Percentiles rank a stretch among this genome's conserved stretches.
phyloP scores from a whole-genome alignment of 92 coral and sea anemone genomes.

The Muricea muricata region DNA sequence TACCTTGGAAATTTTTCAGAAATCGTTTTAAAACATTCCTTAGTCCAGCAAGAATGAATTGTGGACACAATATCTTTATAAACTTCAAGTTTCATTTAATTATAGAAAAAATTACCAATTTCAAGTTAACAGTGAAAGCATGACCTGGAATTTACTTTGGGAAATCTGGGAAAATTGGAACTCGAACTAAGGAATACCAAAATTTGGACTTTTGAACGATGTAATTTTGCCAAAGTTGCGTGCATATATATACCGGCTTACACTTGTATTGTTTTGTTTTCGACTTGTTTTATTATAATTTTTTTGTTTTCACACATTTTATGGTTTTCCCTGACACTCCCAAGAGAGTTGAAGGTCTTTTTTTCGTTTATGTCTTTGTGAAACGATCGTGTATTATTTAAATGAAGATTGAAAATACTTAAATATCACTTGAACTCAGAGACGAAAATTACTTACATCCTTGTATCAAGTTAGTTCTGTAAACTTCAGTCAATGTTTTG shows the following conservation, averaged over 20 bases:
- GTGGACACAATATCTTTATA: conserved; percentile 78
- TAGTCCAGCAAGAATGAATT: conserved; percentile 88
- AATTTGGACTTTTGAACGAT: too few relatives aligned
- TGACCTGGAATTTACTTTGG: too few relatives aligned
- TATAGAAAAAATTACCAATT: too few relatives aligned
- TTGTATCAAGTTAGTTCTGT: background rate
- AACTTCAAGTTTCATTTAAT: conserved; percentile 84
- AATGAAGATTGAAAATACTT: background rate
- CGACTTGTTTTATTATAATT: background rate
- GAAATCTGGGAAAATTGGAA: too few relatives aligned
- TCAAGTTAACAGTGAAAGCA: too few relatives aligned
- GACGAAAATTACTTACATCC: background rate
- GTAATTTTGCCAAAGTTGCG: too few relatives aligned
- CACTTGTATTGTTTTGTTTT: too few relatives aligned
- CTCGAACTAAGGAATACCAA: too few relatives aligned
- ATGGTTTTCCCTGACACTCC: conserved; percentile 1
- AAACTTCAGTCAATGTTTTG: background rate
- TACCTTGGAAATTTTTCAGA: conserved; percentile 91
- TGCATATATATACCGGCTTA: too few relatives aligned
- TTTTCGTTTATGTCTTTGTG: background rate
- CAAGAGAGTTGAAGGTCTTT: background rate
- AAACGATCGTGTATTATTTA: background rate
- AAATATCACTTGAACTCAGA: background rate
- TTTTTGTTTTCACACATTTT: background rate
- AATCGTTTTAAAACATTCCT: conserved; percentile 84